Evolutionary conservation across 2,797 vertebrate species (phyloP), one percentile per base, ranked within the genome.

Genomic region (Lacerta viridis): DNA sequence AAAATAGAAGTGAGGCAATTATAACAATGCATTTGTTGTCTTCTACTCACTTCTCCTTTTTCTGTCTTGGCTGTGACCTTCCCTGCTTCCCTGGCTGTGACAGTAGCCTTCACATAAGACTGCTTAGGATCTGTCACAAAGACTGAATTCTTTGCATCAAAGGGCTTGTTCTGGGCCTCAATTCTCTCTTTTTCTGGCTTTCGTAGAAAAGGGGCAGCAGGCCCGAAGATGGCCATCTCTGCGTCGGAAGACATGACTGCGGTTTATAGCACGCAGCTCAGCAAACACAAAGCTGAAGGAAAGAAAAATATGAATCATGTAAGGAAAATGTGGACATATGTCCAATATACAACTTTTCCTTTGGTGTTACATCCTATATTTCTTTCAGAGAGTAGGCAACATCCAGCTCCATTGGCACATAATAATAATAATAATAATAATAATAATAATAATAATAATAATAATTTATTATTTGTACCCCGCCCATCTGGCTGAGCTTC

Each of bases 121-220:
- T 98, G 96, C 84, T 98, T 98, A 3, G 46, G 0, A 33, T 98
- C 97, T 18, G 61, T 11, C 84, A 98, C 97, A 27, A 97, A 98
- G 90, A 97, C 98, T 41, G 97, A 96, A 13, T 84, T 18, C 91
- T 98, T 98, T 39, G 98, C 98, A 92, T 98, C 98, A 86, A 98
- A 98, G 0, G 98, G 98, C 66, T 93, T 96, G 90, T 89, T 98
- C 83, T 98, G 98, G 41, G 98, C 97, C 86, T 98, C 98, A 71
- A 98, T 96, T 36, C 98, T 97, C 90, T 98, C 98, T 92, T 94
- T 98, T 80, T 98, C 98, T 80, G 97, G 93, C 43, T 98, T 98
- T 1, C 98, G 96, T 86, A 98, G 97, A 89, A 93, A 98, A 5
- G 97, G 83, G 89, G 98, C 95, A 0, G 98, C 98, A 79, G 94